These are phyloP conservation scores for Apotomis capreana DNA, from an alignment of 2,888 invertebrate species.

Conservation along the genomic window DNA sequence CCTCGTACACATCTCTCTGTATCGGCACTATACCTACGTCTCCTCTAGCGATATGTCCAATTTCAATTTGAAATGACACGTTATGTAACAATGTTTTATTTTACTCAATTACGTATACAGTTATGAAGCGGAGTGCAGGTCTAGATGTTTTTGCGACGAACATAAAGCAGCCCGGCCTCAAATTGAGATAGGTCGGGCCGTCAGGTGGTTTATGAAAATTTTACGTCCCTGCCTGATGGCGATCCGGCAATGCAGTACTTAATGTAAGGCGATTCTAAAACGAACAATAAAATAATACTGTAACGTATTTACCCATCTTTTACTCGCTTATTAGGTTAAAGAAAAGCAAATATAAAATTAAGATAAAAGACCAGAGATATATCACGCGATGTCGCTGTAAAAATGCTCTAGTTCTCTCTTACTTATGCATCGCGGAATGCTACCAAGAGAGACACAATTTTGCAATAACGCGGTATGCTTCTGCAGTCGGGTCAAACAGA, in stretches of 20 bases:
- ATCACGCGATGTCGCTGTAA: too few relatives aligned
- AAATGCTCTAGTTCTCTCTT: too few relatives aligned
- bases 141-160: conserved; percentile 51
- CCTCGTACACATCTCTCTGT: too few relatives aligned
- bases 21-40: too few relatives aligned
- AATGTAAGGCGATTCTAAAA: conserved; percentile 32
- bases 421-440: background rate
- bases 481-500: background rate
- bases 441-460: background rate
- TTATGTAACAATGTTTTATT: background rate
- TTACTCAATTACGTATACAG: conserved; percentile 25
- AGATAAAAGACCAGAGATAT: too few relatives aligned
- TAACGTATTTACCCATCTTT: too few relatives aligned
- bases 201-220: conserved; percentile 60
- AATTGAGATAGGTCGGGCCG: conserved; percentile 60
- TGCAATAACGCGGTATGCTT: background rate
- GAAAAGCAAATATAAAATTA: too few relatives aligned
- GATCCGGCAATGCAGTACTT: conserved; percentile 43
- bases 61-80: too few relatives aligned
- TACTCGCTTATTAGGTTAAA: too few relatives aligned
- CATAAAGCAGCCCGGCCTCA: conserved; percentile 58
- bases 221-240: conserved; percentile 54
- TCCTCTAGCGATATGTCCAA: too few relatives aligned
- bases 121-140: conserved; percentile 25
- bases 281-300: conserved; percentile 41